Evolutionary conservation across 2,797 vertebrate genomes (phyloP), one percentile per base, ranked within the genome.

Genomic region (Ambastaia sidthimunki): DNA sequence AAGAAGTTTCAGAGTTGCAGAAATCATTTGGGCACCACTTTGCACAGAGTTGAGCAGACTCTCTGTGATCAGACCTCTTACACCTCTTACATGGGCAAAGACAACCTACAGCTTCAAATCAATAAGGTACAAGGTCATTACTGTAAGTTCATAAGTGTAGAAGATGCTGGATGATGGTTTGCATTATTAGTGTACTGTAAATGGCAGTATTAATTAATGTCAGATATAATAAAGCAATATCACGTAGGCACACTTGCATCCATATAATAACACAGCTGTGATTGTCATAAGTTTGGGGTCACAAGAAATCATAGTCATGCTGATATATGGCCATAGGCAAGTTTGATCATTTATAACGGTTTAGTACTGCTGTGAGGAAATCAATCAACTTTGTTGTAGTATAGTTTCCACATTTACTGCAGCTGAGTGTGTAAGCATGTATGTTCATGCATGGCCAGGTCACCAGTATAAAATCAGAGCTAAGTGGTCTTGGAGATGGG

Each of bases 61-160:
- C 89, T 97, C 76, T 89, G 92, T 4, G 93, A 95, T 68, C 93
- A 94, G 66, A n/a, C n/a, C n/a, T n/a, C n/a, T n/a, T n/a, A n/a
- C n/a, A 90, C 89, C 23, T 95, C 95, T 3, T 99, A 97, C 89
- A 91, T 96, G 92, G 94, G 96, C 13, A 98, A 93, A 86, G 95
- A 97, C 18, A 97, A 97, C 86, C 88, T 98, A 85, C 95, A 93
- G 85, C 93, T 92, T 23, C 88, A 94, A 10, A 89, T 95, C 70
- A 63, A 87, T 7, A 95, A 94, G 93, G 97, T 97, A 86, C 0
- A 44, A 69, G 10, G 19, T n/a, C 68, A n/a, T 16, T 16, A 1
- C 50, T 34, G 1, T 5, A 34, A 59, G 16, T 52, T 1, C n/a
- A 10, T 12, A 31, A 55, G n/a, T 52, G 2, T 44, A 10, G 12